A percentile compares a stretch with the other conserved stretches of the same genome.
Conservation (phyloP, 23 tunicate genomes). For the Halocynthia roretzi region DNA sequence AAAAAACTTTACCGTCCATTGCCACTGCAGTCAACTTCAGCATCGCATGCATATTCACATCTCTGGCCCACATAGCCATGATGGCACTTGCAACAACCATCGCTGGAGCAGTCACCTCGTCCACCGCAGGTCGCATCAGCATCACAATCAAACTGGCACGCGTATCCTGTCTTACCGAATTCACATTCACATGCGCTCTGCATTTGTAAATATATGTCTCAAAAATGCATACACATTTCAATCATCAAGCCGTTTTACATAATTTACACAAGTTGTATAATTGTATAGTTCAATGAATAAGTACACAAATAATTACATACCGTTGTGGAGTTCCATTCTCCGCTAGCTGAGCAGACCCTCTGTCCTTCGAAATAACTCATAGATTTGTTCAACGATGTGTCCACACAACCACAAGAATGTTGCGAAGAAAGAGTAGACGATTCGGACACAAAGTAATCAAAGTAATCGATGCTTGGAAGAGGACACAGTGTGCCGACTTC, state of each 20-base stretch:
- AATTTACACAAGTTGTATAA: too few species aligned
- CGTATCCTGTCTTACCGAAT: slow-evolving; percentile 13
- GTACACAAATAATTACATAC: too few species aligned
- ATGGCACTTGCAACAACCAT: slow-evolving; percentile 25
- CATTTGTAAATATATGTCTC: too few species aligned
- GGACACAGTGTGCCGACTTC: slow-evolving; percentile 14
- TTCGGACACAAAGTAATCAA: not conserved
- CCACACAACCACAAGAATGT: slow-evolving; percentile 10
- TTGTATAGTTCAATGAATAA: too few species aligned
- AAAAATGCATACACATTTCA: too few species aligned
- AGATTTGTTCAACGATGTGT: not conserved
- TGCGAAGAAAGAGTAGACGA: not conserved
- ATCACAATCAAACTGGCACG: slow-evolving; percentile 15
- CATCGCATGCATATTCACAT: slow-evolving; percentile 20
- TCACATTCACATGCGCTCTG: slow-evolving; percentile 4
- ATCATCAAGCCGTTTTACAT: too few species aligned
- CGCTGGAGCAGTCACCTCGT: slow-evolving; percentile 13
- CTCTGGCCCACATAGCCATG: slow-evolving; percentile 21
- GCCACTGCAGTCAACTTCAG: slow-evolving; percentile 22
- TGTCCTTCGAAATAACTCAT: not conserved
- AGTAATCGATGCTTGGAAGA: slow-evolving; percentile 15
- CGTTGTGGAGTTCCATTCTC: slow-evolving; percentile 14
- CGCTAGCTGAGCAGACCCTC: slow-evolving; percentile 2
- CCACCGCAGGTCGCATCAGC: slow-evolving; percentile 20
- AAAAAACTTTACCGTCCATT: not conserved